phyloP scores from a whole-genome alignment of 2,113 vertebrate species.

The Alouatta palliata region DNA sequence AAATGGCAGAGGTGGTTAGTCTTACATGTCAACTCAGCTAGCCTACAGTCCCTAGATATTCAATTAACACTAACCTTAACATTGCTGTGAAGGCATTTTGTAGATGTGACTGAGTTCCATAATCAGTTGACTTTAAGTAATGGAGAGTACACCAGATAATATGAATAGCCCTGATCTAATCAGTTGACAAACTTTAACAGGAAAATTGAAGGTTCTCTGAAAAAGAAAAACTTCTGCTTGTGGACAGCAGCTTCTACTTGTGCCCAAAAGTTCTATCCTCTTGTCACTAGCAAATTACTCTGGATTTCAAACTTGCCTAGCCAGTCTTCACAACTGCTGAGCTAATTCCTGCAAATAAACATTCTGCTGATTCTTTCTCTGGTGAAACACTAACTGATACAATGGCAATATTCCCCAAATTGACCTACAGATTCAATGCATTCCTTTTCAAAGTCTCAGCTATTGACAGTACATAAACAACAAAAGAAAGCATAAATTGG shows the following conservation, averaged over 20 bases:
- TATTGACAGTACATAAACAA: neutral
- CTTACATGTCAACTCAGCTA: rapidly evolving
- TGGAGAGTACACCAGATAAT: rapidly evolving
- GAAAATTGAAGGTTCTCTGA: neutral
- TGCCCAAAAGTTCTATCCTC: rapidly evolving
- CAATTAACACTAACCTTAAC: rapidly evolving
- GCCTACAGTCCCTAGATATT: rapidly evolving
- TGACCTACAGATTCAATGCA: neutral
- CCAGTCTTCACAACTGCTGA: no score
- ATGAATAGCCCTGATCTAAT: neutral
- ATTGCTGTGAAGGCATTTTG: no score
- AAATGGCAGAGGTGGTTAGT: neutral
- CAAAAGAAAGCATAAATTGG: neutral
- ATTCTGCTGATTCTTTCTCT: neutral
- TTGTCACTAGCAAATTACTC: no score
- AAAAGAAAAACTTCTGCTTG: neutral
- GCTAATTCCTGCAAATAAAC: no score
- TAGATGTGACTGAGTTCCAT: rapidly evolving
- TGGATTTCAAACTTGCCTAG: no score
- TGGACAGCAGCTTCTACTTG: no score
- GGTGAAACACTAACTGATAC: neutral
- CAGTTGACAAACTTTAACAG: neutral
- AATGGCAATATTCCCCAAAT: neutral
- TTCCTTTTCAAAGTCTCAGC: neutral
- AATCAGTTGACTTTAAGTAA: neutral